A percentile compares a stretch with the other conserved stretches of the same genome.
phyloP scores from a whole-genome alignment of 1,140 invertebrate species.

The Steinernema khuongi region DNA sequence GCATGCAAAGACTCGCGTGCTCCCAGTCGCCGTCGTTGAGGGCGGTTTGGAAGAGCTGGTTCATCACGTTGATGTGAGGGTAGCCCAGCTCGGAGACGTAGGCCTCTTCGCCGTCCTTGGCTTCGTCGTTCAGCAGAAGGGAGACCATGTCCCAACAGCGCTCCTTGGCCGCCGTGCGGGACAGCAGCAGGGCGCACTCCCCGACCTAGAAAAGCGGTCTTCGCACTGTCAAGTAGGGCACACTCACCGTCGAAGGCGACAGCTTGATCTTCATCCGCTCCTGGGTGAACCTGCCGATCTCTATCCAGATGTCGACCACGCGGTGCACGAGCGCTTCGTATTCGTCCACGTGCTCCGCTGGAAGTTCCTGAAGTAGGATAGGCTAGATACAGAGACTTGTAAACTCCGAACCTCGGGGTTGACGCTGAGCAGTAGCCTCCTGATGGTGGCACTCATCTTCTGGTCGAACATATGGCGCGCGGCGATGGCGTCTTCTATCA shows the following conservation, averaged over 20 bases:
- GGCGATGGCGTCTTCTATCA: not conserved
- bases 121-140: not conserved
- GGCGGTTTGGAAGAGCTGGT: not conserved
- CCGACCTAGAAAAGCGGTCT: too few species aligned
- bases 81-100: not conserved
- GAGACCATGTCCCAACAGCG: not conserved
- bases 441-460: not conserved
- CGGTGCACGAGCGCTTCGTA: too few species aligned
- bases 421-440: not conserved
- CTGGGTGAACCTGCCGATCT: too few species aligned
- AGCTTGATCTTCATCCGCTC: too few species aligned
- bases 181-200: not conserved
- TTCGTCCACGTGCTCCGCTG: too few species aligned
- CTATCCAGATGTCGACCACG: too few species aligned
- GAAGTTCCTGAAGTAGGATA: too few species aligned
- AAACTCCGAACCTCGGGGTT: not conserved
- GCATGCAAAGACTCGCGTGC: not conserved
- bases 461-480: not conserved
- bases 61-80: not conserved
- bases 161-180: not conserved
- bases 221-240: too few species aligned
- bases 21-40: not conserved
- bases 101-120: not conserved
- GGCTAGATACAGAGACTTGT: too few species aligned
- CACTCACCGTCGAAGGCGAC: too few species aligned